Conservation (phyloP, 1,140 invertebrate species). For the Physella acuta region DNA sequence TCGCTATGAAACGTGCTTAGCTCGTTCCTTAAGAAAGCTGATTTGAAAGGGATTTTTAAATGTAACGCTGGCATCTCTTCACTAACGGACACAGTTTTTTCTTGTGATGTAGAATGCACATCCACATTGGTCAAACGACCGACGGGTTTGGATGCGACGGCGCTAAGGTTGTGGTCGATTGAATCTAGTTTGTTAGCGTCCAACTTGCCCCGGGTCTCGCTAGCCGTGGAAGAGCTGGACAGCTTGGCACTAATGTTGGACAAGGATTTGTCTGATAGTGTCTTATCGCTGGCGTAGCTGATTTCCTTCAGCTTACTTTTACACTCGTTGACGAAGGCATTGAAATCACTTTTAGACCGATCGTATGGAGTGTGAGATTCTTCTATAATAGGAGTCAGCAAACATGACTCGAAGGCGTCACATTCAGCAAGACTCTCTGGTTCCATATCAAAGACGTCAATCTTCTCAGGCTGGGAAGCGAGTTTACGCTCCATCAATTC, state of each 20-base stretch:
- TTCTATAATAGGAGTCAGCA: constrained; percentile 10
- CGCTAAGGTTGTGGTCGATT: neutral
- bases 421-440: neutral
- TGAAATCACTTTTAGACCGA: neutral
- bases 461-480: neutral
- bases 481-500: neutral
- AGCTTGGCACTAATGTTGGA: neutral
- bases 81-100: neutral
- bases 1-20: neutral
- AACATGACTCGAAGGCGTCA: neutral
- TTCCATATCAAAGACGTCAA: neutral
- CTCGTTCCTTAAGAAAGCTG: neutral
- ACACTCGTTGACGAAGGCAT: neutral
- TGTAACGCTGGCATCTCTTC: no score
- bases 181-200: neutral
- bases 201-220: no score
- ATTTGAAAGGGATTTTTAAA: neutral
- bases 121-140: neutral
- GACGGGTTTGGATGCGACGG: neutral
- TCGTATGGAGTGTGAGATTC: neutral
- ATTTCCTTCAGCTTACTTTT: neutral
- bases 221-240: neutral
- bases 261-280: neutral
- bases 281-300: neutral
- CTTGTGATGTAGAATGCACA: neutral